Conservation (phyloP, 2,113 vertebrate genomes). For the Loxodonta africana region DNA sequence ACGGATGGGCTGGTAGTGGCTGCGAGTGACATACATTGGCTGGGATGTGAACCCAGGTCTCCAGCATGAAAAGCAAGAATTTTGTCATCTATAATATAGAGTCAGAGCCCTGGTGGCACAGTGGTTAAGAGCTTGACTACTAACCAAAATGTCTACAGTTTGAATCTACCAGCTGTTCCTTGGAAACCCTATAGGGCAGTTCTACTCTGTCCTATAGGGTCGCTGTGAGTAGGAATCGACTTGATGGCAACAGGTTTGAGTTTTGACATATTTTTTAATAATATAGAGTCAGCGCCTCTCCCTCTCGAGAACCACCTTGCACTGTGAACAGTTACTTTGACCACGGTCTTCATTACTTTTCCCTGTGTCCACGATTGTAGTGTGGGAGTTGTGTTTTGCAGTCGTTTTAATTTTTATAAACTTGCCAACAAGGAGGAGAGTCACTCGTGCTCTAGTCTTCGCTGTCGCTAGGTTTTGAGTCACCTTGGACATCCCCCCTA, state of each 20-base stretch:
- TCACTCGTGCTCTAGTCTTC: background rate
- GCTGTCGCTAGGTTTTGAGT: constrained; percentile 29
- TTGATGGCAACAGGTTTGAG: too few species aligned
- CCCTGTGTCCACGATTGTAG: background rate
- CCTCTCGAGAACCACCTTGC: background rate
- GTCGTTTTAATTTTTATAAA: background rate
- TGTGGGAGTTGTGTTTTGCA: background rate
- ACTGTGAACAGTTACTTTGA: background rate
- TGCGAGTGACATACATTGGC: background rate
- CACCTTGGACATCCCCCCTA: constrained; percentile 9
- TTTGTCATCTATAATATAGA: background rate
- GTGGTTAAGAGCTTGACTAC: too few species aligned
- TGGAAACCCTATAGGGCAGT: too few species aligned
- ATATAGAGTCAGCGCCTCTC: background rate
- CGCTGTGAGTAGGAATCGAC: too few species aligned
- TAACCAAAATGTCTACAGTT: too few species aligned
- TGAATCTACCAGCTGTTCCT: too few species aligned
- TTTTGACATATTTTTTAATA: too few species aligned
- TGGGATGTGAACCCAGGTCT: too few species aligned
- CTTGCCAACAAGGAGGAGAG: background rate
- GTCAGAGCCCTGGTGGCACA: too few species aligned
- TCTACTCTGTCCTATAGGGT: too few species aligned
- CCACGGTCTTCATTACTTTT: background rate
- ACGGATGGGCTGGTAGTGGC: background rate
- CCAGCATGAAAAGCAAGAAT: background rate